A percentile compares a stretch with the other conserved stretches of the same genome.
Conservation (phyloP, 1,140 invertebrate genomes). For the Stegodyphus dumicola region DNA sequence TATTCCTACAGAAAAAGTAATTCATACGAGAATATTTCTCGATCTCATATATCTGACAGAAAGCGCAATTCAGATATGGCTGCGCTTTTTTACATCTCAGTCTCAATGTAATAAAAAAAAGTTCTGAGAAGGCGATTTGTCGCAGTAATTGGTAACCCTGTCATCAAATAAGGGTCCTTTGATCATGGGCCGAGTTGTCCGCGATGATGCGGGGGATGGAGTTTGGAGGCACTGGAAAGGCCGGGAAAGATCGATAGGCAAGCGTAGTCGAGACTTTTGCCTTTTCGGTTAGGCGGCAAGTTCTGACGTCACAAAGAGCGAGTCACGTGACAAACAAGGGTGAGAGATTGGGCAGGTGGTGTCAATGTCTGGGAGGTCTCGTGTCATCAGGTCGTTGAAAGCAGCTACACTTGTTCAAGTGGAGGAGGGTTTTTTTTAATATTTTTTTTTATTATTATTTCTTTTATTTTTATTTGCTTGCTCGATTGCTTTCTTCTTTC, state of each 20-base stretch:
- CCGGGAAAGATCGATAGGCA: constrained; percentile 19
- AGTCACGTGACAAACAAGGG: constrained; percentile 42
- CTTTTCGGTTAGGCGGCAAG: constrained; percentile 27
- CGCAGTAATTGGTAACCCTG: neutral
- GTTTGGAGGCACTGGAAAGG: neutral
- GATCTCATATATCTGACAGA: too few species aligned
- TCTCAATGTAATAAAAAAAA: too few species aligned
- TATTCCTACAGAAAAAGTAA: too few species aligned
- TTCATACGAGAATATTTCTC: too few species aligned
- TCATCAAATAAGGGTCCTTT: neutral
- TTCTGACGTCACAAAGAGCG: constrained; percentile 44
- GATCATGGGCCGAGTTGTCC: constrained; percentile 13
- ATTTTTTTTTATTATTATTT: neutral
- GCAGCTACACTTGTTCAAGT: constrained; percentile 47
- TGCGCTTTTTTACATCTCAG: too few species aligned
- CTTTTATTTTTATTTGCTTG: too few species aligned
- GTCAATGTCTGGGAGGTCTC: constrained; percentile 51
- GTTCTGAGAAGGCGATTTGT: neutral
- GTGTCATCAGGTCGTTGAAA: constrained; percentile 53
- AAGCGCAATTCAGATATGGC: too few species aligned
- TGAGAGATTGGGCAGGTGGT: constrained; percentile 49
- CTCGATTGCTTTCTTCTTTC: too few species aligned
- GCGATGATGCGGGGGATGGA: neutral
- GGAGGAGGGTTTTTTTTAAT: constrained; percentile 3
- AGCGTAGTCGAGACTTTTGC: neutral